Evolutionary conservation across 2,797 vertebrate genomes (phyloP), one percentile per base, ranked within the genome.

Genomic region (Hylomyscus alleni): DNA sequence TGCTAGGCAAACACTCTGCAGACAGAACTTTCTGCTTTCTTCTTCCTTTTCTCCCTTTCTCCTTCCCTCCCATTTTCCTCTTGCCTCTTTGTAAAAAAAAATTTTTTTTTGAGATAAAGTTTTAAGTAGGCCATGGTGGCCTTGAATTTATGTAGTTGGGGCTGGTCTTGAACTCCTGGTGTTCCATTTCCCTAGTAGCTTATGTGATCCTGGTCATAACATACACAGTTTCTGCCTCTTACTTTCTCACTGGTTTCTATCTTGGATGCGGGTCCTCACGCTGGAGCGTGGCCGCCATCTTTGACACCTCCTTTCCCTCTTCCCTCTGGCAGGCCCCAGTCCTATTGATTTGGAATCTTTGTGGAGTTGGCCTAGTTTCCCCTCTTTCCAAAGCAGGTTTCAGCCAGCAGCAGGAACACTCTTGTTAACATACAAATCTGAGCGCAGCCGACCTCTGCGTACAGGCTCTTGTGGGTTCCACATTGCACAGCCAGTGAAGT

Each of bases 401-500:
- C 12, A 77, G 44, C 75, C 84, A 73, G 72, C 40, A 73, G 72
- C 62, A 6, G 2, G 76, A 81, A 87, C 90, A 62, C 85, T 93
- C 87, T 96, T 81, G 80, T 62, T 89, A 69, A 94, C 83, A 76
- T 60, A 85, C 85, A 89, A 92, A 96, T 97, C 92, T 65, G 89
- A 67, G 93, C 83, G 2, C 89, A 69, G 75, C 86, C 56, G 73
- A 89, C n/a, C 60, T 91, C 82, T 94, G 58, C 81, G 82, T 87
- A 85, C 54, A 91, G 83, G 31, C 78, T 73, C 65, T 11, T 0
- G 44, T 82, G 95, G 81, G 62, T 98, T 97, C 97, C 96, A 96
- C 90, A 94, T 93, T 93, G 94, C 92, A 91, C 34, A 56, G 58
- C 80, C 94, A 84, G 62, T 94, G 52, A 97, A 97, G 96, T 96